Base-by-base conservation (phyloP, 2,888 invertebrate genomes). In the Netelia inedita region DNA sequence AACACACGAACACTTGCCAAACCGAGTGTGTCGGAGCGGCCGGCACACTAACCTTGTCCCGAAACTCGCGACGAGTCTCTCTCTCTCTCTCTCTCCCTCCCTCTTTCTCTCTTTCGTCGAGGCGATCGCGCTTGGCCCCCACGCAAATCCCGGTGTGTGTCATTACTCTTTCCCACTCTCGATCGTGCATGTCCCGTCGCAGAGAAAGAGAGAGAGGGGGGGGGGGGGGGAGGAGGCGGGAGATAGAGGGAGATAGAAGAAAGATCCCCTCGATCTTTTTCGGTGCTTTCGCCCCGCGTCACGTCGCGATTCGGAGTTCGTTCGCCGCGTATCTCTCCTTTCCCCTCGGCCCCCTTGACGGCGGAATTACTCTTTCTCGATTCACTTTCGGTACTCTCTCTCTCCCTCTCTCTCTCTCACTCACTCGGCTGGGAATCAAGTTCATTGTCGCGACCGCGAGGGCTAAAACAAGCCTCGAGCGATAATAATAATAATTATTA, bases 11-110 rank as follows among this genome's bases (percentile, higher is more conserved):
- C 82, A 85, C 83, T 85, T 85, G 87, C 86, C 88, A 84, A 88
- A 86, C 83, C 87, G 84, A 86, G 87, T 83, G 87, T 86, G 84
- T 86, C 87, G 85, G 78, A 61, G 76, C 46, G 69, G 53, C 80
- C 91, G 91, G 89, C 91, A 91, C 90, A 90, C 88, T 91, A 91
- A 91, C 91, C 91, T 90, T 91, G 90, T 91, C 90, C 89, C 89
- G 85, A 90, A 90, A 82, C 89, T 87, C 85, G 85, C 87, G 87
- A 80, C 82, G 83, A 73, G 85, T 61, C 68, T 10, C 55, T 53
- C 81, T 41, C 65, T 71, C 79, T 75, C 74, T 41, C 74, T 69
- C 21, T 46, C 43, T 63, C 35, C 69, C 53, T 79, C 81, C 63
- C 79, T 65, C 66, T 76, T 21, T 66, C 21, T 66, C 41, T 23